Base-by-base conservation (phyloP, 2,888 invertebrate species). In the Cyrtodaria siliqua region DNA sequence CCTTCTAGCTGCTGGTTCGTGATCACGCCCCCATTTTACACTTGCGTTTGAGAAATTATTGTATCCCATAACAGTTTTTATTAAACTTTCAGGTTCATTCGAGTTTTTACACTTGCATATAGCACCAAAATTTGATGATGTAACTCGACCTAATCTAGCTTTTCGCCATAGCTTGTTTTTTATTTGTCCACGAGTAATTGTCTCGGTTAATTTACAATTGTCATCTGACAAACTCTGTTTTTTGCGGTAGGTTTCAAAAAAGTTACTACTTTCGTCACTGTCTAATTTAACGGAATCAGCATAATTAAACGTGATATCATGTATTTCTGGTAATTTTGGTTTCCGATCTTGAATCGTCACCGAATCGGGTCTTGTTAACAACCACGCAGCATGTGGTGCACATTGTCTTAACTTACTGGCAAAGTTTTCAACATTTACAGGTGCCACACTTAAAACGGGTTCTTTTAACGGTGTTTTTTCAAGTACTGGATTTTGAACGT, bases 1-100 rank as follows among this genome's bases (percentile, higher is more conserved):
- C 44, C 44, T 6, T 1, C 57, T 23, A 14, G 79, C 74, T n/a
- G 61, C 71, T 23, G 63, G 23, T 42, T 80, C 80, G 66, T 80
- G 70, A 4, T 61, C 49, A 29, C 47, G 53, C 18, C 73, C 80
- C 57, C 50, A 73, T 55, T 53, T 42, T 1, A 26, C 3, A 47
- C 16, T 18, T n/a, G 18, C 24, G 12, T n/a, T 62, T 2, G 61
- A 40, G 49, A 68, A 63, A 40, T 9, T 14, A 1, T 14, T 23
- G 26, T 75, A 75, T 20, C 49, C 53, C 26, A 66, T 29, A 6
- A 71, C 1, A 16, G 12, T 16, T 26, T 63, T 61, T 2, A 74
- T 2, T 14, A 62, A 14, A 40, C 14, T 42, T 14, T 60, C 62
- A 29, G 79, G 71, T 50, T 27, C 14, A 9, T 16, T 8, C n/a